Percentiles rank a stretch among this genome's conserved stretches.
Evolutionary conservation across 1,140 invertebrate genomes (phyloP).

Genomic region (Ruditapes philippinarum): DNA sequence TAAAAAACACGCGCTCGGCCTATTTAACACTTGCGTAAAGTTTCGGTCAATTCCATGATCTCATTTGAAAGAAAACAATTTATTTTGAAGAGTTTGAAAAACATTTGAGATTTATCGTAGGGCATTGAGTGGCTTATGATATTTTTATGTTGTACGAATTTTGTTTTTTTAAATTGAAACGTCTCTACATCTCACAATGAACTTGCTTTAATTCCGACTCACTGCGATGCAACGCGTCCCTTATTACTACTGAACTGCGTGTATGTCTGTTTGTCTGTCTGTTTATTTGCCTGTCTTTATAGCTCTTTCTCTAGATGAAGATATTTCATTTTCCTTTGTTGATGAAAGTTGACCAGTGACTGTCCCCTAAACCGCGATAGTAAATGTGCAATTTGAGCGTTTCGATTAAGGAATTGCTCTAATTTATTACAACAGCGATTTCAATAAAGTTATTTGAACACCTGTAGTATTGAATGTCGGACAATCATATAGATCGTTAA

Average conservation of each 20-base stretch:
- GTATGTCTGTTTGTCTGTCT: too few relatives aligned
- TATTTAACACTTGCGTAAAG: neutral
- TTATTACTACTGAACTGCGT: too few relatives aligned
- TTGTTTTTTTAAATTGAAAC: too few relatives aligned
- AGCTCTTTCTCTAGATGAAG: too few relatives aligned
- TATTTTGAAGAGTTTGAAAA: too few relatives aligned
- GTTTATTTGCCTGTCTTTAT: too few relatives aligned
- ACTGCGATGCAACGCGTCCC: too few relatives aligned
- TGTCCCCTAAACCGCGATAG: neutral
- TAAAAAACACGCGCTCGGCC: neutral
- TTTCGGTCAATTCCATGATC: neutral
- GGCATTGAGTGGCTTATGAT: too few relatives aligned
- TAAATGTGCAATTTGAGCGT: neutral
- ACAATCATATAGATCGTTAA: neutral
- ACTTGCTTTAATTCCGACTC: too few relatives aligned
- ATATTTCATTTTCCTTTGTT: neutral
- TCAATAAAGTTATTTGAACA: neutral
- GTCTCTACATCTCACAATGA: too few relatives aligned
- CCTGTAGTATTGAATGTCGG: constrained; percentile 2
- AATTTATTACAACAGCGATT: neutral
- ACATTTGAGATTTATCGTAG: too few relatives aligned
- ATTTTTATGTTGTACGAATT: too few relatives aligned
- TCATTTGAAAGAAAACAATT: neutral
- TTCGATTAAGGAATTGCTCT: neutral
- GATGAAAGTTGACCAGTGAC: neutral